Conservation (phyloP, 1,140 invertebrate genomes). For the Popillia japonica region DNA sequence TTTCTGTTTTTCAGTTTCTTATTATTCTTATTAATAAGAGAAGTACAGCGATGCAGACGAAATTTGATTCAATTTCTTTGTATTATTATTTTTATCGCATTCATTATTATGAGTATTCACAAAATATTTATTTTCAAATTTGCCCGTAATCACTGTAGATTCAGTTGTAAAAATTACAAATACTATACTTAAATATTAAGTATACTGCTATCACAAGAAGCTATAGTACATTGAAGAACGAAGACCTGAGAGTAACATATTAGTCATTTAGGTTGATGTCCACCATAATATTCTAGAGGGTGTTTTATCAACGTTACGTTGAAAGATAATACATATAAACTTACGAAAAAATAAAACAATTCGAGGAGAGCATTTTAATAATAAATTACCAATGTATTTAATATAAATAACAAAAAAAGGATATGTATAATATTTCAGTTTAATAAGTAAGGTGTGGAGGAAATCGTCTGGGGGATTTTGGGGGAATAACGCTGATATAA, state of each 20-base stretch:
- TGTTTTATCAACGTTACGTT: no score
- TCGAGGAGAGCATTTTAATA: conserved; percentile 20
- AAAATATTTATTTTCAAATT: no score
- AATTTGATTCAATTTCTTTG: no score
- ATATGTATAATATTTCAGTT: not conserved
- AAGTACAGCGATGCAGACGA: no score
- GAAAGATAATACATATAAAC: conserved; percentile 17
- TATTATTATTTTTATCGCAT: no score
- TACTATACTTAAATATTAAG: conserved; percentile 60
- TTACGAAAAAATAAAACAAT: not conserved
- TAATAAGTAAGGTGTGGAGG: no score
- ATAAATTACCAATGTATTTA: conserved; percentile 39
- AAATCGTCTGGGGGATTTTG: no score
- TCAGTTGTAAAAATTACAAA: conserved; percentile 56
- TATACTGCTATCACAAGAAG: conserved; percentile 53
- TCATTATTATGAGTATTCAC: no score
- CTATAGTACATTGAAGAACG: conserved; percentile 41
- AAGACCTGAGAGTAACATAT: conserved; percentile 47
- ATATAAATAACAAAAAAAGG: conserved; percentile 33
- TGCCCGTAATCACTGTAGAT: not conserved
- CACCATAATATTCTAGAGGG: not conserved
- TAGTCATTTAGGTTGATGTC: not conserved
- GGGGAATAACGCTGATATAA: not conserved
- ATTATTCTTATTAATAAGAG: no score
- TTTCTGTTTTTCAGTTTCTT: not conserved